These are phyloP conservation scores for Zaprionus inermis DNA, from an alignment of 1,140 invertebrate genomes.

Conservation along the genomic window DNA sequence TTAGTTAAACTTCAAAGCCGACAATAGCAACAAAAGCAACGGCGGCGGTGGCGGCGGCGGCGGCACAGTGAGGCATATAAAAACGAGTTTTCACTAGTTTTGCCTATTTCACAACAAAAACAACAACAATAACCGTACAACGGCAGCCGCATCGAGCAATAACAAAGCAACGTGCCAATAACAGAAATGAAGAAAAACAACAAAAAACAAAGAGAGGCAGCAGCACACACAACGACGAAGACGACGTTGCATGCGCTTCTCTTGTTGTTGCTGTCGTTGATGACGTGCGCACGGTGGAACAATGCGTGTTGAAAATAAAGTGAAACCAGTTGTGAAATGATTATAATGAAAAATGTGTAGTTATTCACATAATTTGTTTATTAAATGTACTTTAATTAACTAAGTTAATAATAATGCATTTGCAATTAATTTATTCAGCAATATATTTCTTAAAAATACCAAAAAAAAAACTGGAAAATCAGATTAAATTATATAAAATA, in stretches of 20 bases:
- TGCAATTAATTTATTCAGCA: no score
- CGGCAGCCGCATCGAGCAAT: conserved; percentile 12
- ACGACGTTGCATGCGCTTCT: conserved; percentile 13
- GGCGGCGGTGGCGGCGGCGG: no score
- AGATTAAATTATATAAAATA: no score
- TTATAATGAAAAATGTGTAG: not conserved
- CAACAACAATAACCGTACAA: conserved; percentile 24
- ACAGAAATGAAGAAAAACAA: conserved; percentile 46
- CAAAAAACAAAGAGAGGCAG: conserved; percentile 27
- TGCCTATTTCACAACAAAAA: conserved; percentile 71
- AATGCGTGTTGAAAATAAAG: not conserved
- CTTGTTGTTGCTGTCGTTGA: conserved; percentile 23
- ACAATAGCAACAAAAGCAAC: conserved; percentile 1
- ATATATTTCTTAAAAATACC: no score
- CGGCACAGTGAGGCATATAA: conserved; percentile 31
- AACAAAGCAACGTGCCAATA: conserved; percentile 36
- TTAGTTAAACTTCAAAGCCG: conserved; percentile 80
- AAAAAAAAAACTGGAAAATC: no score
- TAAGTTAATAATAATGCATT: no score
- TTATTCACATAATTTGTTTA: not conserved
- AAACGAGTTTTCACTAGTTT: conserved; percentile 81
- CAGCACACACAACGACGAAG: conserved; percentile 2
- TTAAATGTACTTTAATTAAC: no score
- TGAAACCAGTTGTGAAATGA: conserved; percentile 1
- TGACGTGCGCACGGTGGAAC: conserved; percentile 67